Base-by-base conservation (phyloP, 2,888 invertebrate genomes). In the Palloptera scutellata region DNA sequence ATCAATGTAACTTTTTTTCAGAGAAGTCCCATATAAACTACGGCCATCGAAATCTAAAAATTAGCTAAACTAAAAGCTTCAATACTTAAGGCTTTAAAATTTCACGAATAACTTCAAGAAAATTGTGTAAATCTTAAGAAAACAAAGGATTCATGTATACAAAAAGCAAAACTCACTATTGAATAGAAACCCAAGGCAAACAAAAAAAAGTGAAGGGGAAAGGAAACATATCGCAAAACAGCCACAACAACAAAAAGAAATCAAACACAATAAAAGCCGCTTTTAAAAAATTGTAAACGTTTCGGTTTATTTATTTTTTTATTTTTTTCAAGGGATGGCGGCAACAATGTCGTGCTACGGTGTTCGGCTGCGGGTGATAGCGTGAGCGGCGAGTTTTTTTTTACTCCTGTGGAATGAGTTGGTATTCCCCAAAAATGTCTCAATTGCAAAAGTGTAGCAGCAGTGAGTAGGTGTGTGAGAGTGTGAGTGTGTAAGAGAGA, bases 341-440 rank as follows among this genome's bases (percentile, higher is more conserved):
- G 30, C 30, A 30, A 30, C 30, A 30, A 30, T 30, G 30, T 30
- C 30, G n/a, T n/a, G n/a, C n/a, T n/a, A n/a, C n/a, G n/a, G n/a
- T n/a, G n/a, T n/a, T n/a, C n/a, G 30, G 10, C 3, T 20, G 41
- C 43, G 20, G 17, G 15, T 55, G 11, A 10, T 12, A 19, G 15
- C 42, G 42, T 20, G 59, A 12, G 41, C 57, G 55, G 57, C 41
- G 43, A 40, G 53, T 54, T 60, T 13, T 52, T 5, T 45, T 42
- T 0, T 9, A 55, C 60, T n/a, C n/a, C n/a, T n/a, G 54, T 1
- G 13, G 41, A 19, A 20, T 15, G 20, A 52, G 59, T 57, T 67
- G 43, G 42, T 55, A 52, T 79, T 79, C 72, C 79, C 79, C 76
- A 74, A 77, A n/a, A 78, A 79, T 77, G 78, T 79, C 80, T 79